Conservation (phyloP, 2,113 vertebrate species). For the Neomonachus schauinslandi region DNA sequence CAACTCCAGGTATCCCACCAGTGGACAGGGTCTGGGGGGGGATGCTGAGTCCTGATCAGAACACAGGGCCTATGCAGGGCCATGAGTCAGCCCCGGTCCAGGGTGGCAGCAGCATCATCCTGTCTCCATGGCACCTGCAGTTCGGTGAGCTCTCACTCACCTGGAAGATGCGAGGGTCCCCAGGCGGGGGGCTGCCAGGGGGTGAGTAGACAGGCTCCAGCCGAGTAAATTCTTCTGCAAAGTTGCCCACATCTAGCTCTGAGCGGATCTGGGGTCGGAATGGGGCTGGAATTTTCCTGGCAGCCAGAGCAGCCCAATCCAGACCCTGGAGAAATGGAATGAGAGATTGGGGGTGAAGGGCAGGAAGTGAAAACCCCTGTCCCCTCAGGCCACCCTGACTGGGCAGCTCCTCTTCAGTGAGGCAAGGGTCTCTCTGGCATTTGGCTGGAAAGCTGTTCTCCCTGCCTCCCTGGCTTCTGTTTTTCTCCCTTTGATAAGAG, state of each 20-base stretch:
- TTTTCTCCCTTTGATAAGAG: neutral
- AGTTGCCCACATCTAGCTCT: constrained; percentile 94
- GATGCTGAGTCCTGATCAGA: neutral
- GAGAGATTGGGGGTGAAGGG: neutral
- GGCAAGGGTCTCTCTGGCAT: neutral
- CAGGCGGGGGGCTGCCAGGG: constrained; percentile 91
- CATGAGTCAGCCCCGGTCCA: neutral
- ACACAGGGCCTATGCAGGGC: neutral
- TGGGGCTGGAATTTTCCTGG: constrained; percentile 90
- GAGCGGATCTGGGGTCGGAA: constrained; percentile 93
- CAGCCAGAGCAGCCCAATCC: constrained; percentile 91
- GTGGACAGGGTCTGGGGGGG: neutral
- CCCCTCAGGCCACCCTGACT: neutral
- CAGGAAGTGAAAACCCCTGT: neutral
- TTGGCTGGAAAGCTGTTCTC: neutral
- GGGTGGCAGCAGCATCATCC: neutral
- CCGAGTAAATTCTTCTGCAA: constrained; percentile 94
- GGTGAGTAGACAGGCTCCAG: constrained; percentile 96
- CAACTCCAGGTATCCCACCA: neutral
- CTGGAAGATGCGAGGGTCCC: constrained; percentile 93
- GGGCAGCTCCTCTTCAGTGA: neutral
- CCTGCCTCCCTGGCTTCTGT: neutral
- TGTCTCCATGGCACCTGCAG: neutral
- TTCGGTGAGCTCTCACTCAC: constrained; percentile 76
- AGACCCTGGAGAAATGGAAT: constrained; percentile 85